phyloP scores from a whole-genome alignment of 2,797 vertebrate species.

The Galaxias olidus region DNA sequence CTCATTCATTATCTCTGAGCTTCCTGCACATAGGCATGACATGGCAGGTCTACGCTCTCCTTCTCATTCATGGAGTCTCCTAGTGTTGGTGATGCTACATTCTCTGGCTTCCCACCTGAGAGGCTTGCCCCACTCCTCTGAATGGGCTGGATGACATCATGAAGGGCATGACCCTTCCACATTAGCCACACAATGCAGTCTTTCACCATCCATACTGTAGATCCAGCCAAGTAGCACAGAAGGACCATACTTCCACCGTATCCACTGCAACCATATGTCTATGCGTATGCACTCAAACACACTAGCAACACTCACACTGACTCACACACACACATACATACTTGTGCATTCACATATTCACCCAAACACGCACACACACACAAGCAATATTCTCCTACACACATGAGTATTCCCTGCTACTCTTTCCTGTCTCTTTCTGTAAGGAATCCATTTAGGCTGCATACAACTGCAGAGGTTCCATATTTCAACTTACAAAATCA shows the following conservation, averaged over 20 bases:
- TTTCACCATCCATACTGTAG: constrained; percentile 37
- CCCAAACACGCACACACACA: neutral
- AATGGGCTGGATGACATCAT: constrained; percentile 58
- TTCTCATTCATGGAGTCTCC: too few relatives aligned
- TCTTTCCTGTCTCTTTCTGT: too few relatives aligned
- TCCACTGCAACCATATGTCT: too few relatives aligned
- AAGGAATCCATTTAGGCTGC: too few relatives aligned
- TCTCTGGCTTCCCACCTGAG: constrained; percentile 18
- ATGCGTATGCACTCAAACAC: constrained; percentile 9
- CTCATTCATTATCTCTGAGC: too few relatives aligned
- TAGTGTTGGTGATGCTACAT: neutral
- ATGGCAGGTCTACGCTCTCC: neutral
- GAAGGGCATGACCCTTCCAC: constrained; percentile 52
- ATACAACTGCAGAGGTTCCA: too few relatives aligned
- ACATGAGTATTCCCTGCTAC: too few relatives aligned
- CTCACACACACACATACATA: constrained; percentile 7
- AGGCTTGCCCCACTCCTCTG: constrained; percentile 16
- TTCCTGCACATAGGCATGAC: too few relatives aligned
- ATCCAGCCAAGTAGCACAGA: too few relatives aligned
- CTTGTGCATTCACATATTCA: neutral
- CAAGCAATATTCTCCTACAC: neutral
- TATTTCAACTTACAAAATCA: too few relatives aligned
- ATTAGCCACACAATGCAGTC: constrained; percentile 47
- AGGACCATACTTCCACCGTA: too few relatives aligned
- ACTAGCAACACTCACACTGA: constrained; percentile 4